Evolutionary conservation across 2,113 vertebrate genomes (phyloP).

Genomic region (Atrichornis clamosus): DNA sequence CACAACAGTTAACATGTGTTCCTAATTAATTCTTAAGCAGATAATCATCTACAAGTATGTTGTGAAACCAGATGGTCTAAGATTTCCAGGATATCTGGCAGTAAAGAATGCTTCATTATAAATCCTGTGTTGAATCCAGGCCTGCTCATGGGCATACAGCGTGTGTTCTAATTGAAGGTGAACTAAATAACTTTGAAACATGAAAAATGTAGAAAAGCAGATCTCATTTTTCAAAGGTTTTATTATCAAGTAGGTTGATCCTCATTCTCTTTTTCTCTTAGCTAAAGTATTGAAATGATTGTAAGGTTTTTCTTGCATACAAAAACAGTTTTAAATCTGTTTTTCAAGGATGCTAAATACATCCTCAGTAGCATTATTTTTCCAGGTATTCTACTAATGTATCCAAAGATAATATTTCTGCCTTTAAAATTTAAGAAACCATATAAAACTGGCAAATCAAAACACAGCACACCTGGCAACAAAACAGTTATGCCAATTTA

Average conservation of each 20-base stretch:
- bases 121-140: not conserved
- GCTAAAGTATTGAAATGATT: not conserved
- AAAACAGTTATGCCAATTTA: not conserved
- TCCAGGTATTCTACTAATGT: not conserved
- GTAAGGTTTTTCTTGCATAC: not conserved
- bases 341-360: not conserved
- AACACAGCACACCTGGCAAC: not conserved
- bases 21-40: conserved; percentile 32
- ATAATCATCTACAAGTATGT: not conserved
- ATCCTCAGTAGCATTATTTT: not conserved
- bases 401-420: not conserved
- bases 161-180: not conserved
- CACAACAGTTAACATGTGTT: conserved; percentile 2
- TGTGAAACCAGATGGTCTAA: conserved; percentile 17
- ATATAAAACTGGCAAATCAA: not conserved
- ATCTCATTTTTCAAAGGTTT: not conserved
- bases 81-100: conserved; percentile 4
- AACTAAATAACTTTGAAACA: not conserved
- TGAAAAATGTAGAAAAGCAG: not conserved
- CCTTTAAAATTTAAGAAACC: not conserved
- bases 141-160: not conserved
- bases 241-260: not conserved
- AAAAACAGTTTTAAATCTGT: not conserved
- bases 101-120: not conserved
- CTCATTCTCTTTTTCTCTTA: not conserved